Percentiles rank a stretch among this genome's conserved stretches.
Evolutionary conservation across 2,888 invertebrate genomes (phyloP).

Genomic region (Limenitis camilla): DNA sequence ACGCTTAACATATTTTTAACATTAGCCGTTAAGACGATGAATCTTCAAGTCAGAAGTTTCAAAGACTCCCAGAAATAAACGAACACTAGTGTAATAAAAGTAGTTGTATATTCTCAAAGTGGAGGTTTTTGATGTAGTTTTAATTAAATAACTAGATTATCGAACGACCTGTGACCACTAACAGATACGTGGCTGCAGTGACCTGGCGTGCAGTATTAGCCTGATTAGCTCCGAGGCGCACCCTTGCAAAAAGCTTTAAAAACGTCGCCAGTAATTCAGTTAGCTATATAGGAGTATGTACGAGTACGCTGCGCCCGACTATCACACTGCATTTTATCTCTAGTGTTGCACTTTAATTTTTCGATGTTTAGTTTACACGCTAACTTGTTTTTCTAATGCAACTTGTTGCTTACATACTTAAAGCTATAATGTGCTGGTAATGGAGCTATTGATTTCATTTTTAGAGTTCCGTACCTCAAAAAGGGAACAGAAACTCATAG

Average conservation of each 20-base stretch:
- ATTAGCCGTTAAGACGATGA: too few species aligned
- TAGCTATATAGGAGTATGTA: slow-evolving; percentile 34
- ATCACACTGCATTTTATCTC: slow-evolving; percentile 27
- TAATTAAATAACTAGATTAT: slow-evolving; percentile 41
- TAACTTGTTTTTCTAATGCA: neutral
- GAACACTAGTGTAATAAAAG: neutral
- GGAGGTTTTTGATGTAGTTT: slow-evolving; percentile 26
- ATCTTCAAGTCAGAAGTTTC: too few species aligned
- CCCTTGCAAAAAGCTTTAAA: slow-evolving; percentile 66
- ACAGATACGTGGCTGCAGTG: slow-evolving; percentile 29
- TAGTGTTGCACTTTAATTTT: slow-evolving; percentile 12
- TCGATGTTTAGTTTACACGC: neutral
- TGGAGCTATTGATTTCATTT: too few species aligned
- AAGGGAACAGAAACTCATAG: too few species aligned
- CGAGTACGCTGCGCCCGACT: slow-evolving; percentile 36
- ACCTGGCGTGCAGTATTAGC: slow-evolving; percentile 57
- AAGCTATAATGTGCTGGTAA: too few species aligned
- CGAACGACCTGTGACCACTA: slow-evolving; percentile 24
- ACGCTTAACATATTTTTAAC: too few species aligned
- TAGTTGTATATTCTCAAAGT: neutral
- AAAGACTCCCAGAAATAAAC: too few species aligned
- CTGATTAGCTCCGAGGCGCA: slow-evolving; percentile 56
- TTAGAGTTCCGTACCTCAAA: too few species aligned
- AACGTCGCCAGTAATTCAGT: slow-evolving; percentile 62
- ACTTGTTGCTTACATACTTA: neutral